Evolutionary conservation across 1,140 invertebrate genomes (phyloP), one percentile per base, ranked within the genome.

Genomic region (Gryon sp.): DNA sequence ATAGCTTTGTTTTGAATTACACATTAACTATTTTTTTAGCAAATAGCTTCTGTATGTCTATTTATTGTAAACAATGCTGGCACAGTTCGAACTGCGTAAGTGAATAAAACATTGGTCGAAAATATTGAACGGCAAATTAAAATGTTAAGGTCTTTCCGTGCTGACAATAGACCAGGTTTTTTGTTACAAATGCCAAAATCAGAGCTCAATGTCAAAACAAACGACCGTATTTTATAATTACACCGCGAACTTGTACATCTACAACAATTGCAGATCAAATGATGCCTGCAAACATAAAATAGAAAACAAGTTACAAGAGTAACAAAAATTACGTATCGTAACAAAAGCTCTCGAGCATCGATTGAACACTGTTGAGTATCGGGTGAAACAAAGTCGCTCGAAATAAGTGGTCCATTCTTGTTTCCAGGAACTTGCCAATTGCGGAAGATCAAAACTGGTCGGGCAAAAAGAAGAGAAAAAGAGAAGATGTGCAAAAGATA

Each of bases 341-440:
- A 59, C 65, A 70, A 70, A 70, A 60, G 46, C n/a, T n/a, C 28
- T 3, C 9, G 28, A 62, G 46, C n/a, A 59, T 62, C 57, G 38
- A 72, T 72, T 24, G 57, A 62, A 72, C 36, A 11, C 55, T n/a
- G n/a, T n/a, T n/a, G 40, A 55, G 38, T 72, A 72, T 72, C 55
- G n/a, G 55, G 41, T 60, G 66, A 30, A 69, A 52, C 63, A 41
- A 57, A 68, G 32, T 38, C 63, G 40, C 2, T 45, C 32, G 30
- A 48, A 57, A 57, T 46, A 57, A 68, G 53, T 69, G 53, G 52
- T 48, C 32, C 18, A 16, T 36, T n/a, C 43, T 50, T 28, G 52
- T 57, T 57, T 32, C 38, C 32, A 16, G 20, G 11, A 57, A 57
- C 50, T 57, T 24, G 52, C 52, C 63, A 68, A 57, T 68, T 68